Base-by-base conservation (phyloP, 2,113 vertebrate species). In the Malurus alboscapulatus region DNA sequence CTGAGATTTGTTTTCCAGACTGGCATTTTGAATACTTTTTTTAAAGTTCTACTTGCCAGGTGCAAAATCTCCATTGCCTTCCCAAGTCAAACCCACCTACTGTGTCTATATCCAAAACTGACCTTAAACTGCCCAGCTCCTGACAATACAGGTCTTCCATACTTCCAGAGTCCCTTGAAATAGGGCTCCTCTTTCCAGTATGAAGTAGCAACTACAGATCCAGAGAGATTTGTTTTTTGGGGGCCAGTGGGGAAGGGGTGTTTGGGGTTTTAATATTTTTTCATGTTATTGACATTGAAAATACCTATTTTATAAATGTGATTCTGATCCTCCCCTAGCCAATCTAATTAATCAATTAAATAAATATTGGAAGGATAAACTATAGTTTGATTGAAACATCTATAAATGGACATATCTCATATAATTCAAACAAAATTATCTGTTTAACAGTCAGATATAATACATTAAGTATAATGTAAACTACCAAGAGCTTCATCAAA, bases 91-190 rank as follows among this genome's bases (percentile, higher is more conserved):
- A 48, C 4, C 57, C 21, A 50, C 16, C 32, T 47, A n/a, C 12
- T 16, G 5, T 0, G 1, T 63, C 44, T 71, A 0, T 15, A 38
- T 27, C 27, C 18, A 77, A 61, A 27, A 44, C 9, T 22, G 50
- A 69, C 19, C 12, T 61, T 44, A 89, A 68, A 57, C 15, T 40
- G 8, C 24, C 13, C 25, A 42, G n/a, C 20, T 73, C 29, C 34
- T 61, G 24, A 32, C 45, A 47, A 3, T 19, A 40, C 7, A 87
- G 9, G 7, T 77, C n/a, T 44, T 76, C 40, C 27, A 38, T 10
- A 26, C 29, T 75, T 72, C 7, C n/a, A 75, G 0, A 0, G 47
- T 75, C 19, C 30, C 65, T 48, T 73, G 50, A 90, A 71, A 73
- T 4, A 29, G 4, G 5, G 4, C 2, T 74, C 9, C 8, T 68